phyloP scores from a whole-genome alignment of 2,113 vertebrate genomes.

The Syngnathoides biaculeatus region DNA sequence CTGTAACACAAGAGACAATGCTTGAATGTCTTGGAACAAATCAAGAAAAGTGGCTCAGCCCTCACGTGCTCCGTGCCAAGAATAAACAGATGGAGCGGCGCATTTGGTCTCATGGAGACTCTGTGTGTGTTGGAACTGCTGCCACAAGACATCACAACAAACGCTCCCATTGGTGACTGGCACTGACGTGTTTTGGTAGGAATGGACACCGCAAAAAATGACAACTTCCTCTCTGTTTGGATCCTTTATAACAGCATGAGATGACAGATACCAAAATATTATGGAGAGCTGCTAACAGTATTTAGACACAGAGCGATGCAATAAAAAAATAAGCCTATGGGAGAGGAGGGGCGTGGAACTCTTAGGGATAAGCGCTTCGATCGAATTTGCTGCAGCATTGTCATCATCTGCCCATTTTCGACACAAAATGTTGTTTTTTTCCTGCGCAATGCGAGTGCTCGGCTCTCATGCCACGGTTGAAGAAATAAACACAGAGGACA shows the following conservation, averaged over 20 bases:
- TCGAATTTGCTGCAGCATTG: constrained; percentile 7
- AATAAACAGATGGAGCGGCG: constrained; percentile 50
- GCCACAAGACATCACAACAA: constrained; percentile 59
- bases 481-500: constrained; percentile 57
- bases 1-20: background rate
- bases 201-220: constrained; percentile 44
- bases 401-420: constrained; percentile 24
- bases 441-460: background rate
- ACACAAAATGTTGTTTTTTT: constrained; percentile 7
- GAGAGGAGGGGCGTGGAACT: constrained; percentile 10
- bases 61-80: constrained; percentile 37
- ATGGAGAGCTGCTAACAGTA: constrained; percentile 37
- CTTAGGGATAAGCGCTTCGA: constrained; percentile 14
- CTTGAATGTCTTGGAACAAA: background rate
- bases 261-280: constrained; percentile 63
- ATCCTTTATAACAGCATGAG: constrained; percentile 27
- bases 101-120: constrained; percentile 15
- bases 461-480: constrained; percentile 28
- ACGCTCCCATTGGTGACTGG: constrained; percentile 45
- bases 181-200: constrained; percentile 50
- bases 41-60: background rate
- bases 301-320: constrained; percentile 36
- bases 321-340: constrained; percentile 24
- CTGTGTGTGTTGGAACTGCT: constrained; percentile 42
- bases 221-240: constrained; percentile 32